A percentile compares a stretch with the other conserved stretches of the same genome.
These are phyloP conservation scores for Hydraecia micacea DNA, from an alignment of 2,888 invertebrate species.

Conservation along the genomic window DNA sequence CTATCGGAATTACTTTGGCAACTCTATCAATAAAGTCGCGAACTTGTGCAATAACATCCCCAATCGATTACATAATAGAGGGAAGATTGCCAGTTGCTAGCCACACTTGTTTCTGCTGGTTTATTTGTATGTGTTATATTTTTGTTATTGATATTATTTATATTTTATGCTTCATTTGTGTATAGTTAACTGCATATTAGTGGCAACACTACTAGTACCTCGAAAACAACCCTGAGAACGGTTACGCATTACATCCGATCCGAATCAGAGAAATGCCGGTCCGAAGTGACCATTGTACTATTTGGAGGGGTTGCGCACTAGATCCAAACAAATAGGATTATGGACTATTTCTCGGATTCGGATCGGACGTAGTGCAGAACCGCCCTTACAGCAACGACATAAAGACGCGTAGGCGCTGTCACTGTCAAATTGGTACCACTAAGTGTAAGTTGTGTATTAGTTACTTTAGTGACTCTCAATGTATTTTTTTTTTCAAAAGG, in stretches of 20 bases:
- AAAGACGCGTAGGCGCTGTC: not conserved
- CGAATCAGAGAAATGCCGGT: too few species aligned
- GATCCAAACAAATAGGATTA: too few species aligned
- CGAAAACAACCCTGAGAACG: not conserved
- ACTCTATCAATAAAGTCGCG: slow-evolving; percentile 87
- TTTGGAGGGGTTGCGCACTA: too few species aligned
- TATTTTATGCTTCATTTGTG: not conserved
- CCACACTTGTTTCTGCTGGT: slow-evolving; percentile 72
- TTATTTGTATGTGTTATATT: slow-evolving; percentile 61
- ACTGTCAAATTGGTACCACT: not conserved
- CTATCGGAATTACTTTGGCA: slow-evolving; percentile 84
- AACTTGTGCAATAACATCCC: slow-evolving; percentile 87
- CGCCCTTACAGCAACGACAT: not conserved
- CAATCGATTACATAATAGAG: slow-evolving; percentile 82
- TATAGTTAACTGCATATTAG: too few species aligned
- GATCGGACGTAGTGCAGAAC: too few species aligned
- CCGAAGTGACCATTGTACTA: too few species aligned
- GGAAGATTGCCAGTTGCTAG: slow-evolving; percentile 74
- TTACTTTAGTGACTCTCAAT: not conserved
- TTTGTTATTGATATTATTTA: slow-evolving; percentile 35
- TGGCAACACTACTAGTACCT: too few species aligned
- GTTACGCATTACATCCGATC: too few species aligned
- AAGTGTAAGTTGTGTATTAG: not conserved
- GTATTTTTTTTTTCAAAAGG: too few species aligned
- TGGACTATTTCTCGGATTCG: too few species aligned